Conservation (phyloP, 2,888 invertebrate genomes). For the Nematopogon swammerdamellus region DNA sequence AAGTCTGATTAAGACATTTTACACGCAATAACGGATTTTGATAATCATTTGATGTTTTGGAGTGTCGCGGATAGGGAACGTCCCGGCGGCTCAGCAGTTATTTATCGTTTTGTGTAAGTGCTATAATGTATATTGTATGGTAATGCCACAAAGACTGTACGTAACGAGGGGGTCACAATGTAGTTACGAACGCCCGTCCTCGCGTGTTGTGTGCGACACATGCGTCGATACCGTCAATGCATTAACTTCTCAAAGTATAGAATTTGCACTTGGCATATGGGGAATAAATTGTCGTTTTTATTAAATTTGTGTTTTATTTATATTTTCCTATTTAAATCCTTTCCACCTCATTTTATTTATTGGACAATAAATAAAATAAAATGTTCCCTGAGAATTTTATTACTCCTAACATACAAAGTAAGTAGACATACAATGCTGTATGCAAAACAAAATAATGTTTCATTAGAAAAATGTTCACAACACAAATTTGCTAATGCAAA, state of each 20-base stretch:
- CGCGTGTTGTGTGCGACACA: not conserved
- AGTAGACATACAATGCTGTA: no score
- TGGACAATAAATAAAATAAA: no score
- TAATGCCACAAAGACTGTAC: not conserved
- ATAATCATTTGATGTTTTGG: not conserved
- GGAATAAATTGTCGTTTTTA: not conserved
- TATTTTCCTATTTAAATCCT: no score
- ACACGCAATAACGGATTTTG: not conserved
- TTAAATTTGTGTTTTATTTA: not conserved
- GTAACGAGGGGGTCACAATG: not conserved
- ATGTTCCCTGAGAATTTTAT: no score
- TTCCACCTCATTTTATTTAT: no score
- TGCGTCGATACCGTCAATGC: not conserved
- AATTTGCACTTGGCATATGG: not conserved
- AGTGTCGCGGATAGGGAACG: not conserved
- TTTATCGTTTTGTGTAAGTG: not conserved
- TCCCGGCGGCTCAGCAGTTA: not conserved
- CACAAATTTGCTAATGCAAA: no score
- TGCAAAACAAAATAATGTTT: no score
- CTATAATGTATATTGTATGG: not conserved
- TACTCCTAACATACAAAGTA: no score
- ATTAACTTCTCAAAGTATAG: not conserved
- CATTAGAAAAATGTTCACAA: no score
- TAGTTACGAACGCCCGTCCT: not conserved
- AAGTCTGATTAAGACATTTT: not conserved